Base-by-base conservation (phyloP, 2,797 vertebrate species). In the Schizopygopsis pylzovi region DNA sequence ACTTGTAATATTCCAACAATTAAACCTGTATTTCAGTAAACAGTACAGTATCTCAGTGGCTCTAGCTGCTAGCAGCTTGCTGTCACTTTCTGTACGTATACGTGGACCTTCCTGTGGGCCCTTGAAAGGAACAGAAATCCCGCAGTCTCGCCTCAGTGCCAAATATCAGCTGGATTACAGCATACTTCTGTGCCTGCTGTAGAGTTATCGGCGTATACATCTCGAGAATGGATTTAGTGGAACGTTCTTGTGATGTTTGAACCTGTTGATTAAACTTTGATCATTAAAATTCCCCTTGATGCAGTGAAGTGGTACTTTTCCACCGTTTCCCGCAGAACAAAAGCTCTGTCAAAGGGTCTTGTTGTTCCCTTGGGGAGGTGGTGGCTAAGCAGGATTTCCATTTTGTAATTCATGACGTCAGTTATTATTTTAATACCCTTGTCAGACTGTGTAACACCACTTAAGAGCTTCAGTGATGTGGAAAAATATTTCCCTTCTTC, bases 381-480 rank as follows among this genome's bases (percentile, higher is more conserved):
- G 93, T 93, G 92, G 92, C 93, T 95, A 94, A 95, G 92, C 91
- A 93, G 94, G 94, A 95, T 95, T 95, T 95, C 94, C 91, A 90
- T 94, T 94, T 93, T 90, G 91, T 92, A 94, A 94, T 91, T 92
- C 86, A 89, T 87, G 79, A 89, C 80, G 70, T 87, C 91, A 89
- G 90, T 92, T 90, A 92, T 93, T 91, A 90, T 91, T 94, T 93
- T 94, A 95, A 94, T 95, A 91, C 91, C 88, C 89, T 90, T 90
- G 90, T 90, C 91, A 94, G 94, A 93, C 93, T 93, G 87, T 89
- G 85, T 91, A 95, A 94, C 89, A 89, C 92, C 80, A 71, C 87
- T 80, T 89, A 89, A 91, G 91, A 91, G 89, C 88, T 77, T 80
- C 25, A 72, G 61, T 37, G 67, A 37, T 28, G 65, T 78, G 72